These are phyloP conservation scores for Troides helena DNA, from an alignment of 2,888 invertebrate species.

Conservation along the genomic window DNA sequence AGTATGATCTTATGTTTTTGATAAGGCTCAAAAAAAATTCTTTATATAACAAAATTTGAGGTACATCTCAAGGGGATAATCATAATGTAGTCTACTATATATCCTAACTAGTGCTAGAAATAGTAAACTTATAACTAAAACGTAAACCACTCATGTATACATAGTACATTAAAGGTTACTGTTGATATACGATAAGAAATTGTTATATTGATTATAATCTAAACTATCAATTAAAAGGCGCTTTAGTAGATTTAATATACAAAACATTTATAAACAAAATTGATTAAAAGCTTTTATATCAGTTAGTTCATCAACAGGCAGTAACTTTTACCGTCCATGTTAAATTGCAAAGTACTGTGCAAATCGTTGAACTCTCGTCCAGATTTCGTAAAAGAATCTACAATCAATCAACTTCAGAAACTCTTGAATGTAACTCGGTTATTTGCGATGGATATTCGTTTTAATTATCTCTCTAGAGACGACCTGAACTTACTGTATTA, in stretches of 20 bases:
- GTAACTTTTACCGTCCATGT: constrained; percentile 30
- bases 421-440: constrained; percentile 8
- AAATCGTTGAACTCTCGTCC: constrained; percentile 32
- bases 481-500: background rate
- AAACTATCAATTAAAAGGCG: constrained; percentile 16
- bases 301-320: constrained; percentile 27
- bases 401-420: constrained; percentile 28
- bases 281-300: constrained; percentile 6
- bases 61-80: too few species aligned
- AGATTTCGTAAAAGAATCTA: constrained; percentile 24
- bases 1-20: too few species aligned
- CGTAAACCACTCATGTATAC: background rate
- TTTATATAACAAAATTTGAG: too few species aligned
- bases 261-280: constrained; percentile 25
- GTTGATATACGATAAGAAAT: constrained; percentile 10
- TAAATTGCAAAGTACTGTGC: constrained; percentile 31
- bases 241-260: constrained; percentile 10
- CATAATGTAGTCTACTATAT: too few species aligned
- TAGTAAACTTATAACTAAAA: background rate
- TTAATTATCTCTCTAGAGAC: constrained; percentile 20
- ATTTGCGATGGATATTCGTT: constrained; percentile 20
- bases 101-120: too few species aligned
- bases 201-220: constrained; percentile 2
- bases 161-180: background rate
- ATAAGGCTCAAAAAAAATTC: too few species aligned